These are phyloP conservation scores for Platalea minor DNA, from an alignment of 2,797 vertebrate genomes.

Conservation along the genomic window DNA sequence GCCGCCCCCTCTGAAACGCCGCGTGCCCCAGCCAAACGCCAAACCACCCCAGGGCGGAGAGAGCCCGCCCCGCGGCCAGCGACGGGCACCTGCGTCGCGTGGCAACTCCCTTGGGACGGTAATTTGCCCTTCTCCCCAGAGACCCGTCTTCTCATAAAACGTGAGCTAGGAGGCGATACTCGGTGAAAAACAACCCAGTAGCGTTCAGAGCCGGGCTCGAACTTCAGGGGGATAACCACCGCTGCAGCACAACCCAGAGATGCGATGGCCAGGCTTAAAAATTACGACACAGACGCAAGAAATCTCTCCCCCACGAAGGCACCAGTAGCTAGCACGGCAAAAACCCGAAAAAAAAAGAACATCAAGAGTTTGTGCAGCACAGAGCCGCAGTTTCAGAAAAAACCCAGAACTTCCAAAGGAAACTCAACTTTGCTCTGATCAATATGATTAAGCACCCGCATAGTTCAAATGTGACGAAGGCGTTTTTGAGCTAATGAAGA, in stretches of 20 bases:
- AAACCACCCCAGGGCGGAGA: background rate
- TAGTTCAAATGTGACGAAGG: constrained; percentile 69
- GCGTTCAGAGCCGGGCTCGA: background rate
- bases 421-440: constrained; percentile 55
- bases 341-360: background rate
- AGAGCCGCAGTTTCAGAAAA: background rate
- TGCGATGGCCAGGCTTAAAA: background rate
- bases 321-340: background rate
- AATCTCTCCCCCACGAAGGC: background rate
- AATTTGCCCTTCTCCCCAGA: background rate
- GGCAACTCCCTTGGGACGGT: rapidly evolving
- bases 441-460: constrained; percentile 61
- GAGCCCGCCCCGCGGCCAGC: background rate
- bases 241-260: background rate
- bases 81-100: rapidly evolving
- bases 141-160: rapidly evolving
- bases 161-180: background rate
- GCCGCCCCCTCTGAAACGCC: background rate
- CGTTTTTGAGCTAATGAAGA: constrained; percentile 67
- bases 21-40: too few relatives aligned
- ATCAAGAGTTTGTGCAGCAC: background rate
- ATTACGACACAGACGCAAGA: rapidly evolving
- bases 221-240: background rate
- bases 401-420: background rate
- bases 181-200: background rate